These are phyloP conservation scores for Tanytarsus gracilentus DNA, from an alignment of 2,888 invertebrate species.

Conservation along the genomic window DNA sequence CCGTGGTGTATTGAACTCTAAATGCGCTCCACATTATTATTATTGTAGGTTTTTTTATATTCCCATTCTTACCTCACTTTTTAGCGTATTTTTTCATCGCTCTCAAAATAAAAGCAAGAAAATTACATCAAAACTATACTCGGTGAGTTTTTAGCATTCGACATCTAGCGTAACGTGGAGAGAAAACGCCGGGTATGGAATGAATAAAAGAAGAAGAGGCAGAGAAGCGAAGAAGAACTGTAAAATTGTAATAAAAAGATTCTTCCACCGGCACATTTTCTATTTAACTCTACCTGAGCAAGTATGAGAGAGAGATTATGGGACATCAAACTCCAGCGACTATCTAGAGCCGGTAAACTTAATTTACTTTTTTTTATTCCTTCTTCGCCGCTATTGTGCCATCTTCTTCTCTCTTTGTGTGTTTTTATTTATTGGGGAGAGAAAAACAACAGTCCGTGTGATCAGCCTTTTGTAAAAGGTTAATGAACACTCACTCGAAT, in stretches of 20 bases:
- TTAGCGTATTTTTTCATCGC: background rate
- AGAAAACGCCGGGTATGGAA: background rate
- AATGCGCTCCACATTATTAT: slow-evolving; percentile 25
- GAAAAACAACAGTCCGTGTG: slow-evolving; percentile 7
- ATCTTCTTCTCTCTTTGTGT: background rate
- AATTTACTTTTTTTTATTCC: too few relatives aligned
- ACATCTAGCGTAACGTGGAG: slow-evolving; percentile 3
- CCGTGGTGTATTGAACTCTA: slow-evolving; percentile 23
- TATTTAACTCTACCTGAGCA: background rate
- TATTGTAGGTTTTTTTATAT: too few relatives aligned
- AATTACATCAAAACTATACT: too few relatives aligned
- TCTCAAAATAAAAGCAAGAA: too few relatives aligned
- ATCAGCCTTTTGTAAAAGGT: slow-evolving; percentile 17
- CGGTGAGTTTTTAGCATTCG: too few relatives aligned
- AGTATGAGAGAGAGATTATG: too few relatives aligned
- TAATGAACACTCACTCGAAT: slow-evolving; percentile 21
- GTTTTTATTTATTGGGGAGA: slow-evolving; percentile 10
- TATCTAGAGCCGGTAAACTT: too few relatives aligned
- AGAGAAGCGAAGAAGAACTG: background rate
- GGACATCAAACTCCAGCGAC: too few relatives aligned
- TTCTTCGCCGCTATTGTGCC: background rate
- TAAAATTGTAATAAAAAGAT: slow-evolving; percentile 6
- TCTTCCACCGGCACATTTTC: slow-evolving; percentile 8
- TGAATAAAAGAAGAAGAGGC: background rate
- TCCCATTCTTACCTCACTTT: background rate